These are phyloP conservation scores for Eupleurogrammus muticus DNA, from an alignment of 2,797 vertebrate species.

Conservation along the genomic window DNA sequence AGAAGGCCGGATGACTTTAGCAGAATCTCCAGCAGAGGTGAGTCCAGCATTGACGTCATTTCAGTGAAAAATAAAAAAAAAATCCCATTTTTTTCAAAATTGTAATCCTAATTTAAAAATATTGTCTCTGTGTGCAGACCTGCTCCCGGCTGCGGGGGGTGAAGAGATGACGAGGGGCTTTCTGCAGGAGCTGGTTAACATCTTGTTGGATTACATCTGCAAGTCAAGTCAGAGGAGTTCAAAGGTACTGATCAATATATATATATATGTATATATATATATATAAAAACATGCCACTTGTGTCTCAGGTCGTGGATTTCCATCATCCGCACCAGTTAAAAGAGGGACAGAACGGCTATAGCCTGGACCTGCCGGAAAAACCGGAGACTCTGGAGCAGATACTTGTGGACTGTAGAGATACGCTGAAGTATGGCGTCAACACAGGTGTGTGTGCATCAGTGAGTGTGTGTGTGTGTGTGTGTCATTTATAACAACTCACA, in stretches of 20 bases:
- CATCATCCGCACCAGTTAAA: conserved; percentile 81
- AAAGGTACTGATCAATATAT: conserved; percentile 59
- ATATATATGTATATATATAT: no score
- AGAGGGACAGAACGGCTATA: conserved; percentile 82
- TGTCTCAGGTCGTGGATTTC: conserved; percentile 77
- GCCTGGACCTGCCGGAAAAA: conserved; percentile 74
- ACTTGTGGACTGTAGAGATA: conserved; percentile 79
- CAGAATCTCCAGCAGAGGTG: conserved; percentile 78
- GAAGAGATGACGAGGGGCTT: conserved; percentile 73
- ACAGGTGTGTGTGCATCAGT: conserved; percentile 62
- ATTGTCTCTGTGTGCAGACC: conserved; percentile 57
- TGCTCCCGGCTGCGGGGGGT: conserved; percentile 73
- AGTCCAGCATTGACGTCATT: no score
- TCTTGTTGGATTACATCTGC: conserved; percentile 77
- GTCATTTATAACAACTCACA: no score
- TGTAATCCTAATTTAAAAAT: no score
- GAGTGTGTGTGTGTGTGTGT: background rate
- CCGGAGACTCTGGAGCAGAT: conserved; percentile 80
- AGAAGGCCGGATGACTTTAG: conserved; percentile 63
- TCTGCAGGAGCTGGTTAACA: conserved; percentile 77
- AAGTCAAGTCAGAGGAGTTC: conserved; percentile 75
- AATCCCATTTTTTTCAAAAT: no score
- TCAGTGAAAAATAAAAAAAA: no score
- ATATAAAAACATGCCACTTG: background rate
- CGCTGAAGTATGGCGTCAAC: conserved; percentile 83